phyloP scores from a whole-genome alignment of 2,113 vertebrate species.

The Ptilorrhoa leucosticta region DNA sequence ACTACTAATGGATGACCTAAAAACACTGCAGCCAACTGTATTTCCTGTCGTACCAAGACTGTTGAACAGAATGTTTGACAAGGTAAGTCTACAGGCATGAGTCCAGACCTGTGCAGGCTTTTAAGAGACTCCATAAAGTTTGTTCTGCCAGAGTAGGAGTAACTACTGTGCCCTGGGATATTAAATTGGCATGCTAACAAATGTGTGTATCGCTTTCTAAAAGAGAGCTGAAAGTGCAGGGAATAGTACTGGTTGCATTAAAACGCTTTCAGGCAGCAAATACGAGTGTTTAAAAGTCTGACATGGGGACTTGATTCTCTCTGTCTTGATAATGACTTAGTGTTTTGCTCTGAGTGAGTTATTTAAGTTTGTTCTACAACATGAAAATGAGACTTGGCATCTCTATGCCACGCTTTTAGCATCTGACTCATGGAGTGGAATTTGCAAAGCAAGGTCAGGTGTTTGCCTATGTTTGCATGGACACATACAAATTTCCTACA shows the following conservation, averaged over 20 bases:
- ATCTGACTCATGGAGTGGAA: constrained; percentile 46
- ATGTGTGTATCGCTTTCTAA: not conserved
- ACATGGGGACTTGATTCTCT: not conserved
- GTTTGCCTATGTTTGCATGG: not conserved
- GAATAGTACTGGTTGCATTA: not conserved
- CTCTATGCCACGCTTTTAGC: not conserved
- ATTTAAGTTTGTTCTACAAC: not conserved
- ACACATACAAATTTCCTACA: not conserved
- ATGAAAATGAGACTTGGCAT: not conserved
- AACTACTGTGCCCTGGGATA: not conserved
- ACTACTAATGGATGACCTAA: constrained; percentile 96
- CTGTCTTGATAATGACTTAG: not conserved
- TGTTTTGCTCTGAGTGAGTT: not conserved
- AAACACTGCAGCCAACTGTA: constrained; percentile 87
- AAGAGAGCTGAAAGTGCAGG: not conserved
- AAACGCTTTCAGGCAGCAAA: not conserved
- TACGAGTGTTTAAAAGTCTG: not conserved
- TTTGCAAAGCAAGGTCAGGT: constrained; percentile 27
- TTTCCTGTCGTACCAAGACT: constrained; percentile 95
- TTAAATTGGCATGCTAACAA: not conserved
- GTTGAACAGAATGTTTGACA: constrained; percentile 97
- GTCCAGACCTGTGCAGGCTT: not conserved
- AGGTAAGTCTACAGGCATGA: constrained; percentile 71
- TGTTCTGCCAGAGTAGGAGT: not conserved
- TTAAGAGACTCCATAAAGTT: not conserved